Conservation (phyloP, 2,113 vertebrate genomes). For the Dicentrarchus labrax region DNA sequence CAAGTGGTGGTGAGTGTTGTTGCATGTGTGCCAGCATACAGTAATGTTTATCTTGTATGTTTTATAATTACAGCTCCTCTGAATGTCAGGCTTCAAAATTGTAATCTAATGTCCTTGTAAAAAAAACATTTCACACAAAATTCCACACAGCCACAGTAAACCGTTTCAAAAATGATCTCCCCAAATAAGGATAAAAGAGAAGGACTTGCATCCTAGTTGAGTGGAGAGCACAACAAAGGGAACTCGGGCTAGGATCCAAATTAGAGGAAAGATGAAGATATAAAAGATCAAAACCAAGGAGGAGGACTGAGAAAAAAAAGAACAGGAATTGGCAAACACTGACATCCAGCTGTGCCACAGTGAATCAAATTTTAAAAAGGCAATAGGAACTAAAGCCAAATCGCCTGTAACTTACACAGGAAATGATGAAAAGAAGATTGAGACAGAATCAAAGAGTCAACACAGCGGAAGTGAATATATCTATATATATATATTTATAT, state of each 20-base stretch:
- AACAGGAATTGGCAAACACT: constrained; percentile 57
- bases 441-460: constrained; percentile 70
- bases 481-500: constrained; percentile 59
- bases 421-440: constrained; percentile 44
- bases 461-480: constrained; percentile 65
- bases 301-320: constrained; percentile 43
- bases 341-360: constrained; percentile 68
- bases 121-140: constrained; percentile 10
- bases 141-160: constrained; percentile 1
- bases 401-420: constrained; percentile 11
- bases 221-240: constrained; percentile 59
- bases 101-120: constrained; percentile 20
- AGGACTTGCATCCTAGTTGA: constrained; percentile 39
- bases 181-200: constrained; percentile 48
- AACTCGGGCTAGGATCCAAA: constrained; percentile 49
- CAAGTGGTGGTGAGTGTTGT: neutral
- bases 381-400: constrained; percentile 42
- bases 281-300: constrained; percentile 67
- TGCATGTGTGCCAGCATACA: neutral
- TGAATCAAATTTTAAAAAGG: constrained; percentile 57
- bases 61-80: constrained; percentile 4
- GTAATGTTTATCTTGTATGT: neutral
- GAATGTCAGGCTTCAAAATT: constrained; percentile 14
- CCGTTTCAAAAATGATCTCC: constrained; percentile 21
- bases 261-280: constrained; percentile 63